phyloP scores from a whole-genome alignment of 2,888 invertebrate genomes.

The Cheilosia impressa region DNA sequence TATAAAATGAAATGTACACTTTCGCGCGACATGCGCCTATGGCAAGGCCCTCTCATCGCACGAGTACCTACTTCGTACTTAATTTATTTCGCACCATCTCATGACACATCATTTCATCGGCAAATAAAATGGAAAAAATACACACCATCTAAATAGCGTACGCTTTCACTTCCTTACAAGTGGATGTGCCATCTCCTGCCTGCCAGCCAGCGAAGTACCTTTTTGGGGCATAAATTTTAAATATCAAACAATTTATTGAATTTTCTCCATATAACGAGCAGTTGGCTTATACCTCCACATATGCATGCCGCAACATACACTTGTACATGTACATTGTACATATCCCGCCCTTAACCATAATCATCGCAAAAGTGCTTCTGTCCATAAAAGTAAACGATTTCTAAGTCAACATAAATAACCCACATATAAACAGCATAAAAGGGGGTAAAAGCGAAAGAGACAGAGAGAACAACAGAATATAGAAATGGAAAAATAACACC shows the following conservation, averaged over 20 bases:
- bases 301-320: conserved; percentile 43
- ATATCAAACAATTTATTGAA: conserved; percentile 74
- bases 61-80: conserved; percentile 16
- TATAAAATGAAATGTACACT: conserved; percentile 43
- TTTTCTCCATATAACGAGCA: conserved; percentile 61
- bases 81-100: conserved; percentile 67
- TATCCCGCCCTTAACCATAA: conserved; percentile 70
- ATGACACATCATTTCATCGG: conserved; percentile 57
- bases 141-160: conserved; percentile 25
- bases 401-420: conserved; percentile 75
- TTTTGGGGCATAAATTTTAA: conserved; percentile 61
- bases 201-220: not conserved
- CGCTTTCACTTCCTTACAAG: conserved; percentile 49
- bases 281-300: conserved; percentile 44
- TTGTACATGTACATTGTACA: not conserved
- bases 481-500: conserved; percentile 49
- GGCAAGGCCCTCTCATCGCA: conserved; percentile 48
- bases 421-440: conserved; percentile 63
- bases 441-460: conserved; percentile 4
- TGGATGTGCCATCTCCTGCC: not conserved
- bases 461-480: conserved; percentile 35
- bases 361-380: conserved; percentile 70
- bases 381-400: conserved; percentile 75
- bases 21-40: conserved; percentile 43
- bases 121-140: conserved; percentile 42